Evolutionary conservation across 2,797 vertebrate species (phyloP).

Genomic region (Acestrorhynchus altus): DNA sequence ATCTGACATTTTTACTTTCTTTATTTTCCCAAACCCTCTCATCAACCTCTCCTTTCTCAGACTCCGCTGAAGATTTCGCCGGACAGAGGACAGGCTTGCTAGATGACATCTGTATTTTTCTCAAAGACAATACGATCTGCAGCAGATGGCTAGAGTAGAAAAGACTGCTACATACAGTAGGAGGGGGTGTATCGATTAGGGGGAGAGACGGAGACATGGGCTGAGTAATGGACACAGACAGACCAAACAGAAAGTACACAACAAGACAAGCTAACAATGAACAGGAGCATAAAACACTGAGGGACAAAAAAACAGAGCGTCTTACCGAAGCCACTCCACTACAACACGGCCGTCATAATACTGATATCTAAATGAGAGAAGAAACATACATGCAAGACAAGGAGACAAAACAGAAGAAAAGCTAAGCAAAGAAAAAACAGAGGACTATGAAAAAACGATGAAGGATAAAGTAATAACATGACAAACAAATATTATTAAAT

Average conservation of each 20-base stretch:
- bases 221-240: constrained; percentile 10
- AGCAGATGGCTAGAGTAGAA: neutral
- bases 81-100: neutral
- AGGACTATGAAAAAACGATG: too few species aligned
- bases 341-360: constrained; percentile 80
- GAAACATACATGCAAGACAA: neutral
- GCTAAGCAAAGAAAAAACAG: too few species aligned
- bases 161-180: neutral
- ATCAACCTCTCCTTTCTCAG: constrained; percentile 11
- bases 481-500: too few species aligned
- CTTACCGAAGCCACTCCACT: constrained; percentile 80
- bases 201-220: neutral
- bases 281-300: neutral
- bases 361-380: constrained; percentile 69
- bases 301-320: constrained; percentile 55
- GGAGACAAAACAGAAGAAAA: neutral
- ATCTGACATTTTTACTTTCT: neutral
- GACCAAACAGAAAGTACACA: constrained; percentile 10
- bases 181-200: constrained; percentile 7
- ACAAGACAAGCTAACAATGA: neutral
- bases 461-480: too few species aligned
- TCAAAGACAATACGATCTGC: constrained; percentile 10
- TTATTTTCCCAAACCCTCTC: constrained; percentile 12
- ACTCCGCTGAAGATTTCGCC: constrained; percentile 8
- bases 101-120: neutral